A percentile compares a stretch with the other conserved stretches of the same genome.
Evolutionary conservation across 2,113 vertebrate genomes (phyloP).

Genomic region (Leptobrachium ailaonicum): DNA sequence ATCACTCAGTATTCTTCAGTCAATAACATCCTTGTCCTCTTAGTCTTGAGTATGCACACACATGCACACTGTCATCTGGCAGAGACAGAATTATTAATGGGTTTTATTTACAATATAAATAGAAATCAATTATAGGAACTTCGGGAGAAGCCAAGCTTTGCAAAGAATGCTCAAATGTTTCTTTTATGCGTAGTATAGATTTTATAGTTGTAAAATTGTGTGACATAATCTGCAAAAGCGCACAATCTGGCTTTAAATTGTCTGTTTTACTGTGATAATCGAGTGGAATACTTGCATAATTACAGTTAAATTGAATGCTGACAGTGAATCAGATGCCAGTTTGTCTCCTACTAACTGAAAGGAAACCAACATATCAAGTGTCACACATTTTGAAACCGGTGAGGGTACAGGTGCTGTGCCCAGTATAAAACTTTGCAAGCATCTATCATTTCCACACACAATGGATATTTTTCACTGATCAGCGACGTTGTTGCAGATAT

Average conservation of each 20-base stretch:
- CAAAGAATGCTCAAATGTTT: neutral
- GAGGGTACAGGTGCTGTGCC: neutral
- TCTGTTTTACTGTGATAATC: neutral
- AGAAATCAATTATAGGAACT: conserved; percentile 22
- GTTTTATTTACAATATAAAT: conserved; percentile 1
- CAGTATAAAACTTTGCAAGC: neutral
- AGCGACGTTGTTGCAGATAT: neutral
- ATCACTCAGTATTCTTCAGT: conserved; percentile 13
- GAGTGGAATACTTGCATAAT: neutral
- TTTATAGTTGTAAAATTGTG: no score
- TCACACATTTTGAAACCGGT: neutral
- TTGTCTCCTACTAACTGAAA: neutral
- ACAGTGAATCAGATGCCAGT: neutral
- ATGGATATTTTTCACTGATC: no score
- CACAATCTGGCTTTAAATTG: no score
- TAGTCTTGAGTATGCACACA: neutral
- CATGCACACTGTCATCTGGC: neutral
- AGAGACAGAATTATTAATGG: conserved; percentile 23
- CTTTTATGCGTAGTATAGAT: no score
- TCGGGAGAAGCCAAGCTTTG: neutral
- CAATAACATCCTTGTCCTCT: conserved; percentile 26
- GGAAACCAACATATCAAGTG: no score
- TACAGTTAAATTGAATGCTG: neutral
- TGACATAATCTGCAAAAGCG: no score
- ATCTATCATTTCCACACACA: no score